These are phyloP conservation scores for Rhodinocichla rosea DNA, from an alignment of 2,113 vertebrate genomes.

Conservation along the genomic window DNA sequence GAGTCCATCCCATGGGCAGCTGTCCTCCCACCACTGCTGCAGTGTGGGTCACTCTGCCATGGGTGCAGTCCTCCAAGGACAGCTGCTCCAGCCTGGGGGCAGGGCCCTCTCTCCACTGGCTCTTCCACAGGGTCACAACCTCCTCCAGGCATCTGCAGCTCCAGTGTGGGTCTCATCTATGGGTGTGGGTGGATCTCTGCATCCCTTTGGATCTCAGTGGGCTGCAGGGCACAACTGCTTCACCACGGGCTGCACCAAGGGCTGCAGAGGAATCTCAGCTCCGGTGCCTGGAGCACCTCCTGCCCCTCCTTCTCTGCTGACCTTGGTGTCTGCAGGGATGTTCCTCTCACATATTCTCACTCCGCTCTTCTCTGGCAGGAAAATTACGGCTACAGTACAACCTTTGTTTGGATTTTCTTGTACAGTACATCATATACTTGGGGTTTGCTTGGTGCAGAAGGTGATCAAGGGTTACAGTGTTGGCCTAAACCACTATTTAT, in stretches of 20 bases:
- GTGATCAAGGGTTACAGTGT: not conserved
- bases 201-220: accelerated
- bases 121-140: not conserved
- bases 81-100: not conserved
- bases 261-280: not conserved
- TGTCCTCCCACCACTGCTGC: not conserved
- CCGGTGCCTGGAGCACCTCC: not conserved
- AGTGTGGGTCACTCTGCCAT: not conserved
- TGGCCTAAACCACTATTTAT: not conserved
- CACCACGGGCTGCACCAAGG: not conserved
- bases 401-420: not conserved
- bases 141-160: not conserved
- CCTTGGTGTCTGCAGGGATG: not conserved
- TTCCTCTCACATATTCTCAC: not conserved
- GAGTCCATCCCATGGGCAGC: not conserved
- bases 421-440: not conserved
- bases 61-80: not conserved
- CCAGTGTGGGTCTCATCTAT: not conserved
- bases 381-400: not conserved
- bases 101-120: not conserved
- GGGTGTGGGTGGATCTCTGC: not conserved
- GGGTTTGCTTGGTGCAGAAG: not conserved
- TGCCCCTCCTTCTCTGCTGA: not conserved
- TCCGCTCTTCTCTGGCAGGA: not conserved
- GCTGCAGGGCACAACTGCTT: not conserved